Percentiles rank a stretch among this genome's conserved stretches.
Evolutionary conservation across 2,888 invertebrate species (phyloP).

Genomic region (Nysson spinosus): DNA sequence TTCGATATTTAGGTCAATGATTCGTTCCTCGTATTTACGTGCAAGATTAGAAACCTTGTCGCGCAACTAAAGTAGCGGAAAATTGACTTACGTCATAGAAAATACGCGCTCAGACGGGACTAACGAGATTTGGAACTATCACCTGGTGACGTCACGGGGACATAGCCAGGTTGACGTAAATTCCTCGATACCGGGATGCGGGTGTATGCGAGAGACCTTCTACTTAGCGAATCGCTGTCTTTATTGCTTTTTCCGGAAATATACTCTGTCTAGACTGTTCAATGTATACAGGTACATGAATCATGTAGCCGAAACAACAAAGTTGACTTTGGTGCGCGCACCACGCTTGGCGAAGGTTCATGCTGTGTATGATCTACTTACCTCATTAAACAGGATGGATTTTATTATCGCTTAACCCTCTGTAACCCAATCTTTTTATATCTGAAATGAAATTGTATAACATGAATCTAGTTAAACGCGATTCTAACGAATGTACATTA

Average conservation of each 20-base stretch:
- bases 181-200: slow-evolving; percentile 10
- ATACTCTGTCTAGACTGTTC: slow-evolving; percentile 50
- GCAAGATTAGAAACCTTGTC: slow-evolving; percentile 8
- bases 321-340: neutral
- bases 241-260: slow-evolving; percentile 59
- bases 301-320: slow-evolving; percentile 37
- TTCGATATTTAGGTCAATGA: slow-evolving; percentile 8
- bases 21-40: neutral
- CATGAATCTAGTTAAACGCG: too few relatives aligned
- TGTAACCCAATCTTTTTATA: too few relatives aligned
- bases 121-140: slow-evolving; percentile 12
- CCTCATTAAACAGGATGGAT: too few relatives aligned
- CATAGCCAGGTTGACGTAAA: slow-evolving; percentile 37
- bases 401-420: too few relatives aligned
- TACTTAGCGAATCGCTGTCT: slow-evolving; percentile 16
- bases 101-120: slow-evolving; percentile 7
- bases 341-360: neutral
- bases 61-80: slow-evolving; percentile 1
- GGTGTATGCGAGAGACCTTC: slow-evolving; percentile 20
- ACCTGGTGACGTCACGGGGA: slow-evolving; percentile 42
- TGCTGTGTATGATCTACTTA: neutral
- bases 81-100: slow-evolving; percentile 30
- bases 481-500: too few relatives aligned
- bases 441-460: too few relatives aligned
- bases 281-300: slow-evolving; percentile 31